Evolutionary conservation across 1,140 invertebrate species (phyloP).

Genomic region (Nautilus pompilius): DNA sequence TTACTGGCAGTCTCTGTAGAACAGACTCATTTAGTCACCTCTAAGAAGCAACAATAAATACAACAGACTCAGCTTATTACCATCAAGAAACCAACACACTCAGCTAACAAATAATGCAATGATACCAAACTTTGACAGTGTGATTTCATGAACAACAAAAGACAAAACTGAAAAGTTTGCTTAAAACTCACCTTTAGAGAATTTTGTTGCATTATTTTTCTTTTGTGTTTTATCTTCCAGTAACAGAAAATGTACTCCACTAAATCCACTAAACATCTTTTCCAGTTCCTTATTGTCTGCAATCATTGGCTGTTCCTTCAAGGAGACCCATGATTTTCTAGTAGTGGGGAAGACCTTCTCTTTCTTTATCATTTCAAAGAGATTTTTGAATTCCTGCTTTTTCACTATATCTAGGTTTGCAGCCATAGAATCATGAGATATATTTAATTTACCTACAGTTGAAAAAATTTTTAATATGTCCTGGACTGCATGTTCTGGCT

Average conservation of each 20-base stretch:
- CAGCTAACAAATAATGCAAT: neutral
- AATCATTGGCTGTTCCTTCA: conserved; percentile 37
- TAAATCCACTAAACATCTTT: conserved; percentile 39
- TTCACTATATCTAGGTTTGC: conserved; percentile 9
- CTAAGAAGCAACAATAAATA: too few relatives aligned
- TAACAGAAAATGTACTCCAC: conserved; percentile 35
- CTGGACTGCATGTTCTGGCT: neutral
- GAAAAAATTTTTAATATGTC: neutral
- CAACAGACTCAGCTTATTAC: neutral
- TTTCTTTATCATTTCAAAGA: neutral
- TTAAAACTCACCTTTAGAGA: neutral
- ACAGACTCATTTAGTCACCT: too few relatives aligned
- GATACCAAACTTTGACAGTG: neutral
- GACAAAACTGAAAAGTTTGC: neutral
- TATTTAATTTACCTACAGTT: neutral
- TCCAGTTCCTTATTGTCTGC: conserved; percentile 40
- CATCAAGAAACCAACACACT: neutral
- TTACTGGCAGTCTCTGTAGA: too few relatives aligned
- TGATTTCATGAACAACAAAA: neutral
- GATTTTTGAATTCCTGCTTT: conserved; percentile 11
- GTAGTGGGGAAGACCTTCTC: conserved; percentile 38
- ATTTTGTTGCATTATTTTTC: neutral
- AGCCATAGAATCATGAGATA: neutral
- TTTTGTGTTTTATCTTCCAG: conserved; percentile 15
- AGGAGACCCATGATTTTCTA: conserved; percentile 28